Percentiles rank a stretch among this genome's conserved stretches.
Evolutionary conservation across 2,113 vertebrate species (phyloP).

Genomic region (Lycaon pictus): DNA sequence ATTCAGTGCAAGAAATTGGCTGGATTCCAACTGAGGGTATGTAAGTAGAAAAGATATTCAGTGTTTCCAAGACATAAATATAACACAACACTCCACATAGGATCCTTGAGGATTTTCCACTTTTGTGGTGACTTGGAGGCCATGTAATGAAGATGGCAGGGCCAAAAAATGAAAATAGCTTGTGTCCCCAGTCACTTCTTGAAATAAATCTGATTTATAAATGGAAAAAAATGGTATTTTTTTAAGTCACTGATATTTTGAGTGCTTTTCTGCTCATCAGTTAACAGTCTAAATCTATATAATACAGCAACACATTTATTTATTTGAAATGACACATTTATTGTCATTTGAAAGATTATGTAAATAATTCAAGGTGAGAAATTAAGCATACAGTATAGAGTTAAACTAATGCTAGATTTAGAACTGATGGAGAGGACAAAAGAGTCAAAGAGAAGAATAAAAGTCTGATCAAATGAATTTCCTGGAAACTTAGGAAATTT

Average conservation of each 20-base stretch:
- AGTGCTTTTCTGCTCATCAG: neutral
- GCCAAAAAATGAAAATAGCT: neutral
- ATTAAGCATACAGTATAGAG: neutral
- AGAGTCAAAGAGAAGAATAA: neutral
- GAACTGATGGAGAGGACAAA: neutral
- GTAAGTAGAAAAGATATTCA: neutral
- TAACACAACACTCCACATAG: neutral
- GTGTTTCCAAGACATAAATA: neutral
- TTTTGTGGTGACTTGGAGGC: neutral
- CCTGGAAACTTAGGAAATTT: neutral
- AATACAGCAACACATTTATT: neutral
- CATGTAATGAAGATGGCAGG: neutral
- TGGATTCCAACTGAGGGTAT: neutral
- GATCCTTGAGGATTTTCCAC: neutral
- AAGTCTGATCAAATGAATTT: neutral
- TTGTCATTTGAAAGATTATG: neutral
- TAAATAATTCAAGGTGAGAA: neutral
- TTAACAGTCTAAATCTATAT: neutral
- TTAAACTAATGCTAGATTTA: neutral
- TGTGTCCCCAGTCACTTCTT: neutral
- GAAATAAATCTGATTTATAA: neutral
- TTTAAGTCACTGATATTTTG: neutral
- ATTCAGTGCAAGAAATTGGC: neutral
- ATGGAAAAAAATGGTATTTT: neutral
- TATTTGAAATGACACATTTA: no score